Conservation (phyloP, 1,140 invertebrate genomes). For the Heliconius hermathena region DNA sequence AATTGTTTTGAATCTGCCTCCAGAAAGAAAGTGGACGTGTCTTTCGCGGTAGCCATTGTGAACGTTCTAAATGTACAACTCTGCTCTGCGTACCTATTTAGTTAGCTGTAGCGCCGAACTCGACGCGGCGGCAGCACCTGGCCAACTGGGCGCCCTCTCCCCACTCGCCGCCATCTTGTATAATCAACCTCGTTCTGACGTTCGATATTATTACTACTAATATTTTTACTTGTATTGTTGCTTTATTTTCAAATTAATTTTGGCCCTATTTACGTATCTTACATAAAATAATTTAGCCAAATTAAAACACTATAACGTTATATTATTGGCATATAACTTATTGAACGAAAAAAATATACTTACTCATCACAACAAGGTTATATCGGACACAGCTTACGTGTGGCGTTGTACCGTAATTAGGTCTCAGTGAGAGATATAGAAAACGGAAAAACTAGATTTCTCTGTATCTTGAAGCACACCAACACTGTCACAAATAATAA, state of each 20-base stretch:
- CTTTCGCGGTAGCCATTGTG: constrained; percentile 92
- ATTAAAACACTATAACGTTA: neutral
- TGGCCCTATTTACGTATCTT: neutral
- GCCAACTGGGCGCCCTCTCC: constrained; percentile 80
- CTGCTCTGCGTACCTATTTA: constrained; percentile 77
- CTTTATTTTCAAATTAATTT: neutral
- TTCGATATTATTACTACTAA: constrained; percentile 77
- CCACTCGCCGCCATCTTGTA: constrained; percentile 79
- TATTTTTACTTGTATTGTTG: constrained; percentile 41
- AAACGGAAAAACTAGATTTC: constrained; percentile 66
- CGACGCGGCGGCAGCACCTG: constrained; percentile 82
- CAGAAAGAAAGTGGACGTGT: constrained; percentile 94
- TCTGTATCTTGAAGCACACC: constrained; percentile 60
- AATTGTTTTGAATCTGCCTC: constrained; percentile 93
- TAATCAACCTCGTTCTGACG: constrained; percentile 74
- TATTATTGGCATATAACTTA: neutral
- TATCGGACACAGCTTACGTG: constrained; percentile 68
- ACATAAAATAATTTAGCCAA: neutral
- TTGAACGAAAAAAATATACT: constrained; percentile 62
- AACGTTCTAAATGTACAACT: constrained; percentile 83
- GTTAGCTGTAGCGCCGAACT: constrained; percentile 82
- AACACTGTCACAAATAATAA: constrained; percentile 46
- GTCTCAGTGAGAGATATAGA: constrained; percentile 69
- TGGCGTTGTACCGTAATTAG: constrained; percentile 73
- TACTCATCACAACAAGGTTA: constrained; percentile 76